Percentiles rank a stretch among this genome's conserved stretches.
phyloP scores from a whole-genome alignment of 1,140 invertebrate species.

The Atta texana region DNA sequence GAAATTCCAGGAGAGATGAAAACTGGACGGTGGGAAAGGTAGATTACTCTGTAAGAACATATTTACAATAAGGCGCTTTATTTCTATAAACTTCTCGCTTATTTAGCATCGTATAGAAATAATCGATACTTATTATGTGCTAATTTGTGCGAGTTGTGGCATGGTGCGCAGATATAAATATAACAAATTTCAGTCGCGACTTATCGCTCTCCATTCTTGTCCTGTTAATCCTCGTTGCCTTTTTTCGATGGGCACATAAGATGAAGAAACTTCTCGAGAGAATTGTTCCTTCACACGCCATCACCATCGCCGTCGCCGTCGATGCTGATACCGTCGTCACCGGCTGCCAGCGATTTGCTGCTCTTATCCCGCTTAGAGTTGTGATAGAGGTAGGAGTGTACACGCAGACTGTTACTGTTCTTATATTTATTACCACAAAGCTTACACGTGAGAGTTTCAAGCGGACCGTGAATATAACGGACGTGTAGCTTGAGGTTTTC shows the following conservation, averaged over 20 bases:
- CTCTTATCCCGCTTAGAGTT: constrained; percentile 84
- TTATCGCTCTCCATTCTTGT: neutral
- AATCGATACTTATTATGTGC: constrained; percentile 43
- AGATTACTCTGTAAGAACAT: constrained; percentile 21
- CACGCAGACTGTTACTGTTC: constrained; percentile 86
- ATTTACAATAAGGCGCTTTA: constrained; percentile 59
- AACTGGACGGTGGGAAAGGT: neutral
- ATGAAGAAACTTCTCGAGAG: neutral
- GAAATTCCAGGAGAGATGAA: neutral
- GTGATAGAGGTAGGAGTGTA: constrained; percentile 86
- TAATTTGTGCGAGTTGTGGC: constrained; percentile 22
- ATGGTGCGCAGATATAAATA: constrained; percentile 39
- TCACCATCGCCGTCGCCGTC: constrained; percentile 23
- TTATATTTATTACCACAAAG: constrained; percentile 86
- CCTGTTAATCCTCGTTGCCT: neutral
- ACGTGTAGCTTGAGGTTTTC: constrained; percentile 86
- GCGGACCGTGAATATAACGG: constrained; percentile 84
- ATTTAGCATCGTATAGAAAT: constrained; percentile 43
- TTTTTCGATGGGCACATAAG: neutral
- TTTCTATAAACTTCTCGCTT: constrained; percentile 53
- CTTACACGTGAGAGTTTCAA: constrained; percentile 85
- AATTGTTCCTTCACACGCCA: constrained; percentile 4
- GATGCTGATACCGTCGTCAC: neutral
- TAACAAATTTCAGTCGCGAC: constrained; percentile 45
- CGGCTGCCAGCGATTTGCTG: constrained; percentile 76